phyloP scores from a whole-genome alignment of 2,797 vertebrate species.

The Argyrosomus regius region DNA sequence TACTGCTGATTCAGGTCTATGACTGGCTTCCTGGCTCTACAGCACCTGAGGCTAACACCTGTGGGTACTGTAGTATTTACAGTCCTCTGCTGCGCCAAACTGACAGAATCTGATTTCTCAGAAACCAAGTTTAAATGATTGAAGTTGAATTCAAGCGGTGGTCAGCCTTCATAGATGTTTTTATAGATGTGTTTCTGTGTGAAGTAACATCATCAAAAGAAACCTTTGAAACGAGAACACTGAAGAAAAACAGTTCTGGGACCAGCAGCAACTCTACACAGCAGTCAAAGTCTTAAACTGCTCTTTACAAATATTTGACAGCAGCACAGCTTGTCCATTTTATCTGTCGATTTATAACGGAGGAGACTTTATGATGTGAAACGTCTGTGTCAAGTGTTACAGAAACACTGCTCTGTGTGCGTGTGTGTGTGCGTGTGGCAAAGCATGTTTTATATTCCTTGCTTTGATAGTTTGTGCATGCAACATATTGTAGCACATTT shows the following conservation, averaged over 20 bases:
- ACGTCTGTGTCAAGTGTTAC: background rate
- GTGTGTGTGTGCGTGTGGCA: background rate
- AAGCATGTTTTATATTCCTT: background rate
- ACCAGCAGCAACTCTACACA: no score
- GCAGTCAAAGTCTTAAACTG: background rate
- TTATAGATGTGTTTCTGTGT: no score
- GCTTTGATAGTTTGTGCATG: slow-evolving; percentile 28
- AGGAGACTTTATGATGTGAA: background rate
- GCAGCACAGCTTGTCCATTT: background rate
- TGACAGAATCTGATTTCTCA: no score
- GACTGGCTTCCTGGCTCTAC: background rate
- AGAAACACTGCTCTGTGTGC: background rate
- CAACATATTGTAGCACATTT: slow-evolving; percentile 11
- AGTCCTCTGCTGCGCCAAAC: background rate
- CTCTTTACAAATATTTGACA: background rate
- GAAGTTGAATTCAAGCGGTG: no score
- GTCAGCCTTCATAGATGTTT: no score
- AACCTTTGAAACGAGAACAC: no score
- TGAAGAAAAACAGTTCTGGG: no score
- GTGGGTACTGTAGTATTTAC: background rate
- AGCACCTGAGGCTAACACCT: background rate
- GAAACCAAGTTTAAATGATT: no score
- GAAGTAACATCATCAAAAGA: no score
- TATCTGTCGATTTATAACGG: background rate
- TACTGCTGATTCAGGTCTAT: background rate